Evolutionary conservation across 2,888 invertebrate genomes (phyloP).

Genomic region (Nemoura dubitans): DNA sequence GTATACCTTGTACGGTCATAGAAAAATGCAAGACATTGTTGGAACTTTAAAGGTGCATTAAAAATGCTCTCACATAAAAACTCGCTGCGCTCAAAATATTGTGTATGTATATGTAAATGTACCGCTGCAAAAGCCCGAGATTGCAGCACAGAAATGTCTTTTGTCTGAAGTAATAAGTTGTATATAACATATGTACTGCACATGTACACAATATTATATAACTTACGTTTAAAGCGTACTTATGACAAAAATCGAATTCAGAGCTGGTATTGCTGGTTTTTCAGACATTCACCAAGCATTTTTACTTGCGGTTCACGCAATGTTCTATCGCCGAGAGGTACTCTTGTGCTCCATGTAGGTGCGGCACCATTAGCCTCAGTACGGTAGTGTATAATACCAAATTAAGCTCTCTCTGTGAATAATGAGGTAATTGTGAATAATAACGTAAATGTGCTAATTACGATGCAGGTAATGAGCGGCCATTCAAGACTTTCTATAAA

Average conservation of each 20-base stretch:
- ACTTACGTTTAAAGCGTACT: neutral
- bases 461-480: neutral
- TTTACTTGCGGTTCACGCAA: neutral
- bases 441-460: neutral
- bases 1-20: neutral
- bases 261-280: neutral
- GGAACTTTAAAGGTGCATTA: neutral
- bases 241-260: neutral
- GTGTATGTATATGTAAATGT: neutral
- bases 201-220: neutral
- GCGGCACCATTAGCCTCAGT: neutral
- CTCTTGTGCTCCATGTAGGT: neutral
- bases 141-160: neutral
- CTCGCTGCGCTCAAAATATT: neutral
- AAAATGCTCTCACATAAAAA: neutral
- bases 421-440: neutral
- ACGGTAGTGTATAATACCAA: neutral
- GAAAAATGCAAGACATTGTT: neutral
- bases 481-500: neutral
- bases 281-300: neutral
- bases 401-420: neutral
- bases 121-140: neutral
- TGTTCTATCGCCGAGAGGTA: neutral
- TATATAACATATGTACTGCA: neutral
- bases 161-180: neutral